Percentiles rank a stretch among this genome's conserved stretches.
phyloP scores from a whole-genome alignment of 2,888 invertebrate genomes.

The Cephus runcator region DNA sequence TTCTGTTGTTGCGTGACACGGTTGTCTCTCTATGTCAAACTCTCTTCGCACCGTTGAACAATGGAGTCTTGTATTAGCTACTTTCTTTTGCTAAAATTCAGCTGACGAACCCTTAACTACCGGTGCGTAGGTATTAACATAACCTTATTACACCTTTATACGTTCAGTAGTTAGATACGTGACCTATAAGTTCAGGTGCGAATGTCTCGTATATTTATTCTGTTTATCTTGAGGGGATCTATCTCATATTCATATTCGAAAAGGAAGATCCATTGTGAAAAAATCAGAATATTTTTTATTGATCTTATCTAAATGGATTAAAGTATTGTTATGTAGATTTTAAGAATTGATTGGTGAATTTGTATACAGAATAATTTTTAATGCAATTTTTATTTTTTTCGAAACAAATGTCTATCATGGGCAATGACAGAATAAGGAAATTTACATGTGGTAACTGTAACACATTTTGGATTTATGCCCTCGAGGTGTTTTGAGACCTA shows the following conservation, averaged over 20 bases:
- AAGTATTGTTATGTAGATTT: not conserved
- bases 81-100: not conserved
- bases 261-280: not conserved
- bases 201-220: too few species aligned
- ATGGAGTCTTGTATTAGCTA: not conserved
- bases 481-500: not conserved
- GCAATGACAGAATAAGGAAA: too few species aligned
- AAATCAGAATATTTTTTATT: not conserved
- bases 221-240: not conserved
- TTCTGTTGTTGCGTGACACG: slow-evolving; percentile 1
- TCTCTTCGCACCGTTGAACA: not conserved
- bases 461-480: not conserved
- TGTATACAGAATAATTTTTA: not conserved
- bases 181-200: not conserved
- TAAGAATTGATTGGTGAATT: not conserved
- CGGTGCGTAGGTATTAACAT: not conserved
- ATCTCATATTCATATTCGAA: not conserved
- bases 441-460: not conserved
- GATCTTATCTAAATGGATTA: not conserved
- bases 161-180: not conserved
- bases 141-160: not conserved
- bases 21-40: not conserved
- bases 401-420: too few species aligned
- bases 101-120: not conserved
- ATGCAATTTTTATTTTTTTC: not conserved